Evolutionary conservation across 2,113 vertebrate species (phyloP).

Genomic region (Neogale vison): DNA sequence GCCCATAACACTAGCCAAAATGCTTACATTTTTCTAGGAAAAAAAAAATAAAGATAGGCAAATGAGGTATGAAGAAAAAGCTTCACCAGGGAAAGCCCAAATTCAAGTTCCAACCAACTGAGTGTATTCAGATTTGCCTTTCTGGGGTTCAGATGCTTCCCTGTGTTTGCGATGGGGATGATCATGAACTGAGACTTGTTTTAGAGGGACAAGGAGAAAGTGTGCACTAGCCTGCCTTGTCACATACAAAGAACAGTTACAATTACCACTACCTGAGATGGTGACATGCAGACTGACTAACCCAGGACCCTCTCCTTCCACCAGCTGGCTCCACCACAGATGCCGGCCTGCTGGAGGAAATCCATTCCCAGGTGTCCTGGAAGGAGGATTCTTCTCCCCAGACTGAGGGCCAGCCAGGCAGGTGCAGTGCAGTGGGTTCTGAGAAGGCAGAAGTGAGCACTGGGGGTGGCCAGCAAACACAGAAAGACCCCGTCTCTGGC

Average conservation of each 20-base stretch:
- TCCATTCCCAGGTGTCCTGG: too few species aligned
- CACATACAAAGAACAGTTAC: fast-evolving
- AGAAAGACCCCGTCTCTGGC: neutral
- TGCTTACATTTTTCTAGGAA: neutral
- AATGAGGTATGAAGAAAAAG: neutral
- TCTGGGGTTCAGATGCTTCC: neutral
- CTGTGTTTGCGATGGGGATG: neutral
- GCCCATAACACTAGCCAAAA: neutral
- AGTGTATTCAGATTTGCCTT: neutral
- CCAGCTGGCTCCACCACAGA: neutral
- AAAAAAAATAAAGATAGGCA: neutral
- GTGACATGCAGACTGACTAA: fast-evolving
- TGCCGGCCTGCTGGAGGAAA: neutral
- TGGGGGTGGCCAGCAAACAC: fast-evolving
- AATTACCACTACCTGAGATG: fast-evolving
- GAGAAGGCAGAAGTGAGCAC: neutral
- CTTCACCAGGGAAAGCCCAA: neutral
- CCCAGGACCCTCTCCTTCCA: fast-evolving
- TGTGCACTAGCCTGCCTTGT: fast-evolving
- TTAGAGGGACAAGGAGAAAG: neutral
- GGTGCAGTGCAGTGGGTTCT: neutral
- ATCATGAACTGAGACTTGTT: neutral
- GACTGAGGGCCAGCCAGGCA: neutral
- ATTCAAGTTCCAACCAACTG: neutral
- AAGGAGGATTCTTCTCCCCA: neutral